Base-by-base conservation (phyloP, 1,140 invertebrate genomes). In the Aphelinus atriplicis region DNA sequence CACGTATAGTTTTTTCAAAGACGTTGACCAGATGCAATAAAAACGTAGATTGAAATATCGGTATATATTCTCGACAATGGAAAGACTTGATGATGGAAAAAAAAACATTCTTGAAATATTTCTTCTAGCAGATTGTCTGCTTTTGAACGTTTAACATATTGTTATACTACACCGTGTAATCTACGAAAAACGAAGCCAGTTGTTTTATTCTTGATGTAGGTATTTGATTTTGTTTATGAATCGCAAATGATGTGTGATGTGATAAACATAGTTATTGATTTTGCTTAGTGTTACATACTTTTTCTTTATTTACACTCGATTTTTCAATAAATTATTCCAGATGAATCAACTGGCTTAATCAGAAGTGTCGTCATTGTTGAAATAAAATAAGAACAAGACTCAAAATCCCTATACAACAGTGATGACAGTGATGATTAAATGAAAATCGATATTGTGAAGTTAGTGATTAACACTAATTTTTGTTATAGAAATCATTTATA, bases 401-500 rank as follows among this genome's bases (percentile, higher is more conserved):
- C 26, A 53, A 6, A 9, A 53, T 53, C 9, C 9, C 9, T 53
- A 53, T 53, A 67, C 43, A 58, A 57, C 66, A 70, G 42, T 75
- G 66, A 75, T 46, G 45, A 64, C 53, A 64, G 58, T 75, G 69
- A 63, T 66, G 68, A 74, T 74, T 73, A 67, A 57, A 73, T 68
- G 56, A 77, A 73, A 73, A 70, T 68, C 51, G 4, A 53, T 64
- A 58, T 77, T 74, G 46, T 77, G 65, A 69, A 78, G 62, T 80
- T 79, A 77, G 77, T 71, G 66, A 76, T 63, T 68, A 76, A 73
- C 74, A 78, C 60, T 65, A 74, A 66, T 81, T 81, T 26, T 71
- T 76, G 72, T 78, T 79, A 74, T 64, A 61, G 75, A 75, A 79
- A 63, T 79, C 78, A 79, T 82, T 84, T 84, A 80, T 83, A 83